Evolutionary conservation across 2,797 vertebrate species (phyloP).

Genomic region (Eremophila alpestris): DNA sequence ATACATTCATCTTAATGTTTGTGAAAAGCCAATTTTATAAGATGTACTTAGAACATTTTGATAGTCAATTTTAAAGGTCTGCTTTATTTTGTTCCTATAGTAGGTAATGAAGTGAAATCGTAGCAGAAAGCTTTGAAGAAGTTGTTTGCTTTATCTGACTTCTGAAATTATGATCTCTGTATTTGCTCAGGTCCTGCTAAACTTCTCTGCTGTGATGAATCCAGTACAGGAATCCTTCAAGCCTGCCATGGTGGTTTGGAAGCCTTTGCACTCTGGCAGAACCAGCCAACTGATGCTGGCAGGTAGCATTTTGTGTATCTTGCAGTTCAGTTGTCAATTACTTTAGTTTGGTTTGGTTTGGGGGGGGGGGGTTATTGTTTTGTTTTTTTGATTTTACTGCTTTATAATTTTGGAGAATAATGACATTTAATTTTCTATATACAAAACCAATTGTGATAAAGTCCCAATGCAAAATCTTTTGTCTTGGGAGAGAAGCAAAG

Average conservation of each 20-base stretch:
- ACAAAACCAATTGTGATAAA: not conserved
- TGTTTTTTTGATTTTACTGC: not conserved
- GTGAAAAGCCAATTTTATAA: no score
- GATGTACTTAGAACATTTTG: no score
- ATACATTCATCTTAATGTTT: no score
- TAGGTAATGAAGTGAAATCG: not conserved
- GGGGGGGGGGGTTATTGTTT: no score
- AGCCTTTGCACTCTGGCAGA: not conserved
- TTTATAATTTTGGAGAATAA: not conserved
- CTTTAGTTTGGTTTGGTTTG: not conserved
- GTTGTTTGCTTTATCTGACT: not conserved
- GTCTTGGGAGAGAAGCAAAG: not conserved
- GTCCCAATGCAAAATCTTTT: not conserved
- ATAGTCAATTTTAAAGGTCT: not conserved
- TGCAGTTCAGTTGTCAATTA: not conserved
- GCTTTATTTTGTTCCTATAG: not conserved
- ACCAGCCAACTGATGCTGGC: not conserved
- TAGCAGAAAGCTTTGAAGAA: not conserved
- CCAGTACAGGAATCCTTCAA: not conserved
- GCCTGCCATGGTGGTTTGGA: not conserved
- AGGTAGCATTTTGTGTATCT: not conserved
- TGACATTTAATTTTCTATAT: not conserved
- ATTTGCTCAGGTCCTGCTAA: not conserved
- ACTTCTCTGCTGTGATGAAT: not conserved
- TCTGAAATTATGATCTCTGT: not conserved